phyloP scores from a whole-genome alignment of 2,113 vertebrate genomes.

The Crotalus horridus region DNA sequence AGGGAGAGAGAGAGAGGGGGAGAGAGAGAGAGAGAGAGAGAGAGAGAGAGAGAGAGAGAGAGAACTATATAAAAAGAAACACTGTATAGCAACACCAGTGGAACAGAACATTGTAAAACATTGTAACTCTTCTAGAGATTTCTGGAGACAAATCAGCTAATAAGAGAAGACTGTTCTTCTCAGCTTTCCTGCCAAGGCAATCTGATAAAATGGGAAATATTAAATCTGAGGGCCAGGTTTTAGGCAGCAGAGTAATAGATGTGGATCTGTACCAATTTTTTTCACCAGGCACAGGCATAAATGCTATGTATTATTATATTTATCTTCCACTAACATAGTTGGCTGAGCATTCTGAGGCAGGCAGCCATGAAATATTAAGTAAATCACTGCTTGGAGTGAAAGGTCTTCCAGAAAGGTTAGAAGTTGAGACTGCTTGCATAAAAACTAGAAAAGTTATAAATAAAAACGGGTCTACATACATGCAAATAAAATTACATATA shows the following conservation, averaged over 20 bases:
- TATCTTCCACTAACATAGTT: not conserved
- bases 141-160: not conserved
- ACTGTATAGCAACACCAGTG: not conserved
- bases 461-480: not conserved
- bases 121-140: not conserved
- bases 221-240: not conserved
- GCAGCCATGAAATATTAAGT: not conserved
- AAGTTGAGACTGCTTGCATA: not conserved
- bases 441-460: not conserved
- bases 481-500: not conserved
- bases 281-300: not conserved
- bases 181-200: not conserved
- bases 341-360: not conserved
- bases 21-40: no score
- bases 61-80: not conserved
- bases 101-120: not conserved
- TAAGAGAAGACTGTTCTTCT: not conserved
- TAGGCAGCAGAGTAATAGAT: not conserved
- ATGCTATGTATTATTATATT: not conserved
- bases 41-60: not conserved
- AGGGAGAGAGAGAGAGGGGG: rapidly evolving
- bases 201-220: not conserved
- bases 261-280: not conserved
- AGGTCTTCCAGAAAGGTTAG: not conserved
- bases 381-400: not conserved